phyloP scores from a whole-genome alignment of 2,113 vertebrate genomes.

The Cebidichthys violaceus region DNA sequence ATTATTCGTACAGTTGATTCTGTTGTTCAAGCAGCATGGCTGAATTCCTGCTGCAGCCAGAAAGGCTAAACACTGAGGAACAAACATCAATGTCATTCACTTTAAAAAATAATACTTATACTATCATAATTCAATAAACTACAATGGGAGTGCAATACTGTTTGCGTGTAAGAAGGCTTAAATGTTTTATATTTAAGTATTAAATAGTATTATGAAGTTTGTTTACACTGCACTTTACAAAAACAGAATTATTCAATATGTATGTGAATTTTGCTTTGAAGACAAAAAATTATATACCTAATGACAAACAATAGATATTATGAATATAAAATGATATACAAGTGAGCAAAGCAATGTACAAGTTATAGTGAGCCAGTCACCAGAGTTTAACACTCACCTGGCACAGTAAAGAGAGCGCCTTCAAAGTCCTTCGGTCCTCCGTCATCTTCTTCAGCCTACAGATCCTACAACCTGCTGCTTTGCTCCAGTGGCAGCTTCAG shows the following conservation, averaged over 20 bases:
- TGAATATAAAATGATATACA: background rate
- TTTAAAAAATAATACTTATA: background rate
- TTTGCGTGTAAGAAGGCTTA: background rate
- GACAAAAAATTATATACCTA: background rate
- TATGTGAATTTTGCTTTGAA: background rate
- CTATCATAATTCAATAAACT: background rate
- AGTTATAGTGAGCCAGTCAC: background rate
- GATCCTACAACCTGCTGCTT: background rate
- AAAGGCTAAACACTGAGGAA: conserved; percentile 29
- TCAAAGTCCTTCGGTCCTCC: background rate
- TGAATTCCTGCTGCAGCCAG: conserved; percentile 13
- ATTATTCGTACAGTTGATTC: conserved; percentile 1
- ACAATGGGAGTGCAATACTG: background rate
- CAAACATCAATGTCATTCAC: background rate
- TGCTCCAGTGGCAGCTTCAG: background rate
- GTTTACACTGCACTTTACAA: background rate
- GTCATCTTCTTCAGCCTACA: background rate
- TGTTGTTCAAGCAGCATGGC: background rate
- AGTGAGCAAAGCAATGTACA: background rate
- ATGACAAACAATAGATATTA: background rate
- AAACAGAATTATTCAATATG: background rate
- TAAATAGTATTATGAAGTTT: background rate
- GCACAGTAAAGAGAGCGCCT: conserved; percentile 10
- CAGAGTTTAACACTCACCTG: conserved; percentile 49
- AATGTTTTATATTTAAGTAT: background rate